Percentiles rank a stretch among this genome's conserved stretches.
Conservation (phyloP, 2,888 invertebrate species). For the Drosophila melanosoma region DNA sequence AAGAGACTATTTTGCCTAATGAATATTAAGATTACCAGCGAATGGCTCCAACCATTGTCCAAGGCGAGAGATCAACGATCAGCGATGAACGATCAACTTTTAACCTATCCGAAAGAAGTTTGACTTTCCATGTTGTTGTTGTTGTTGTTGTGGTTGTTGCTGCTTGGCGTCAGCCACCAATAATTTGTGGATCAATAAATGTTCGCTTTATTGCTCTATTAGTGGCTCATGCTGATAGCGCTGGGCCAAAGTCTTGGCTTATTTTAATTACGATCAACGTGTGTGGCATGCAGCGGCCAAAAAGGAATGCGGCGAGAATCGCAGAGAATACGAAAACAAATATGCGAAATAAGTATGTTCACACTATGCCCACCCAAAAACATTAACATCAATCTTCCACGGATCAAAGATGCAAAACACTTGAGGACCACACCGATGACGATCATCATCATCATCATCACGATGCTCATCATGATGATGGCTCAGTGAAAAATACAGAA, state of each 20-base stretch:
- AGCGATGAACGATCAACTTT: slow-evolving; percentile 31
- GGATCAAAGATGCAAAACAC: slow-evolving; percentile 83
- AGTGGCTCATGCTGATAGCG: slow-evolving; percentile 66
- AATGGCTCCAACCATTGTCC: slow-evolving; percentile 35
- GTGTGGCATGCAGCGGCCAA: slow-evolving; percentile 49
- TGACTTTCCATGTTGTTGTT: not conserved
- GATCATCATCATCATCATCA: slow-evolving; percentile 27
- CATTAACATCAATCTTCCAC: slow-evolving; percentile 84
- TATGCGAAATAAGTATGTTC: slow-evolving; percentile 82
- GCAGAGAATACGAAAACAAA: slow-evolving; percentile 56
- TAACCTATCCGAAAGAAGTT: slow-evolving; percentile 42
- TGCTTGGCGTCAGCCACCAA: slow-evolving; percentile 64
- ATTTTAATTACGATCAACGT: slow-evolving; percentile 62
- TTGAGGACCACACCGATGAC: slow-evolving; percentile 75
- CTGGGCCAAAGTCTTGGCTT: slow-evolving; percentile 6
- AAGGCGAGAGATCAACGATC: slow-evolving; percentile 21
- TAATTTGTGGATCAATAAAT: slow-evolving; percentile 84
- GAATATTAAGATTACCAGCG: slow-evolving; percentile 76
- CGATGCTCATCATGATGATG: not conserved
- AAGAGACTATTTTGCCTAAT: slow-evolving; percentile 65
- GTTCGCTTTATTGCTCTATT: slow-evolving; percentile 83
- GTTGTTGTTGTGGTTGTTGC: not conserved
- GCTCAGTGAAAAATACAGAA: not conserved
- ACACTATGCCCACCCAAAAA: slow-evolving; percentile 77
- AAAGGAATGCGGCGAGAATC: not conserved